Conservation (phyloP, 2,888 invertebrate genomes). For the Serrognathus titanus region DNA sequence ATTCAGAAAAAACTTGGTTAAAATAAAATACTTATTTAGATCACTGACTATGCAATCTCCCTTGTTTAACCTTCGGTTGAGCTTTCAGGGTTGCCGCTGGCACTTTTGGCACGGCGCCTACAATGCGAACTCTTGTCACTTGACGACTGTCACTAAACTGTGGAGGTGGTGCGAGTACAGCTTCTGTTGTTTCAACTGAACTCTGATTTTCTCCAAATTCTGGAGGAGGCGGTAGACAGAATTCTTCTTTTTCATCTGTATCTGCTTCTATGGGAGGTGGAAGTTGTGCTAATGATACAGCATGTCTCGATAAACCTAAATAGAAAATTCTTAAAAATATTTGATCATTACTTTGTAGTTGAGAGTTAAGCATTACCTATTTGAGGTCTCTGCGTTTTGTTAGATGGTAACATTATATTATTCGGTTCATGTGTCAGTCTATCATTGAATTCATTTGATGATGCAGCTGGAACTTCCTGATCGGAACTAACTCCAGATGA, state of each 20-base stretch:
- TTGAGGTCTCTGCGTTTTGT: conserved; percentile 38
- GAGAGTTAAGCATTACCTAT: conserved; percentile 33
- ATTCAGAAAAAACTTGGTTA: not conserved
- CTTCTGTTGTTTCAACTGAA: conserved; percentile 46
- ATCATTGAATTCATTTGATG: conserved; percentile 51
- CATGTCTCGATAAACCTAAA: conserved; percentile 57
- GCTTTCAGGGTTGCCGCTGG: conserved; percentile 22
- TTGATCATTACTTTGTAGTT: not conserved
- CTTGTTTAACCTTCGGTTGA: conserved; percentile 43
- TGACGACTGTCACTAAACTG: conserved; percentile 78
- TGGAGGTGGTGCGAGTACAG: conserved; percentile 79
- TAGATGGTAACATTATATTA: conserved; percentile 33
- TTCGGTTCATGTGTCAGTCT: conserved; percentile 32
- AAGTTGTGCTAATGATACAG: conserved; percentile 73
- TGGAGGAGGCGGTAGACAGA: conserved; percentile 59
- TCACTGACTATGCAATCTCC: conserved; percentile 48
- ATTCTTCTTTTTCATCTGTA: conserved; percentile 65
- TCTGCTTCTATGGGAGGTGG: conserved; percentile 75
- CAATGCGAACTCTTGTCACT: conserved; percentile 70
- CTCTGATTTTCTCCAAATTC: conserved; percentile 54
- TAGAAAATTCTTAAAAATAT: not conserved
- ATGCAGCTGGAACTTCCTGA: conserved; percentile 61
- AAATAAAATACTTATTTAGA: conserved; percentile 3
- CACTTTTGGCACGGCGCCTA: conserved; percentile 77
- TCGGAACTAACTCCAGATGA: conserved; percentile 86